Percentiles rank a stretch among this genome's conserved stretches.
phyloP scores from a whole-genome alignment of 2,113 vertebrate species.

The Phaetusa simplex region DNA sequence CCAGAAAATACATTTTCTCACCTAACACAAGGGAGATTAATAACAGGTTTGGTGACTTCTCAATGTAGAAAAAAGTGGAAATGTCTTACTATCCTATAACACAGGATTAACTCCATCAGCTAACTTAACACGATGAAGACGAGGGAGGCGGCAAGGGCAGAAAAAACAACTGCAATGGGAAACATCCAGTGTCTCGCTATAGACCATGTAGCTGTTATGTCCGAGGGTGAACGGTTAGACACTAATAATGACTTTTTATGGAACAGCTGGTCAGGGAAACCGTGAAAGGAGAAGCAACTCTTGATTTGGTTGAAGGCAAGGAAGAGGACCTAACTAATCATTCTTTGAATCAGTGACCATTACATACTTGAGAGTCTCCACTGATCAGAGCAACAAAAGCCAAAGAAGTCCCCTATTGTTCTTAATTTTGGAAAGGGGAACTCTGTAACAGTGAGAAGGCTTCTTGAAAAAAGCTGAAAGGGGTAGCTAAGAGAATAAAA shows the following conservation, averaged over 20 bases:
- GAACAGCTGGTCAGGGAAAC: not conserved
- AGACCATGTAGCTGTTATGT: not conserved
- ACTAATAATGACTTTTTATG: not conserved
- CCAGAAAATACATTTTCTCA: not conserved
- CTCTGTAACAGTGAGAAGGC: not conserved
- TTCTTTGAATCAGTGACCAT: not conserved
- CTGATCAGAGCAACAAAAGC: not conserved
- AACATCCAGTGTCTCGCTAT: fast-evolving
- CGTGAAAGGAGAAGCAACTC: not conserved
- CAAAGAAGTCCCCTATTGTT: not conserved
- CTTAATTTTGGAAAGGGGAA: not conserved
- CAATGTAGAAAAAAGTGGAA: not conserved
- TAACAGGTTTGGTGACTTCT: not conserved
- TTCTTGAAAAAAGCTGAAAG: not conserved
- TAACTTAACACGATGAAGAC: not conserved
- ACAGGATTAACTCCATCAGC: not conserved
- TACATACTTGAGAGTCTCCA: not conserved
- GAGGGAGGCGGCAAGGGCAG: not conserved
- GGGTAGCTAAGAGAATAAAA: not conserved
- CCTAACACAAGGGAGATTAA: not conserved
- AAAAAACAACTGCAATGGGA: not conserved
- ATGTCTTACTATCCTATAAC: not conserved
- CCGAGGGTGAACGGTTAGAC: not conserved
- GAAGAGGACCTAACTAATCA: not conserved
- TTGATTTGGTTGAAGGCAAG: not conserved